Evolutionary conservation across 2,797 vertebrate genomes (phyloP).

Genomic region (Aeoliscus strigatus): DNA sequence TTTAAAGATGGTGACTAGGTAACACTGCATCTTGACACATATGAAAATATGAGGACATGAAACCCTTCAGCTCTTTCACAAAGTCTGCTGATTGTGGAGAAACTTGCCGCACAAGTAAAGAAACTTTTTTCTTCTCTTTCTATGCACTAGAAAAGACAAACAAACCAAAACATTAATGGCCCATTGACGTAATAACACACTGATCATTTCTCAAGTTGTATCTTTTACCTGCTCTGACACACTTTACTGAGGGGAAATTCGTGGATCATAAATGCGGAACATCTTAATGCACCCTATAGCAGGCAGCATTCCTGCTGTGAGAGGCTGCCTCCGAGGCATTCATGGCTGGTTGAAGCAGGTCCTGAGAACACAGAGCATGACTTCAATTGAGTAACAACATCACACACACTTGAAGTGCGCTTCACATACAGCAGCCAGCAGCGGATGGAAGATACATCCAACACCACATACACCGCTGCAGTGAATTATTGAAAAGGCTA

Average conservation of each 20-base stretch:
- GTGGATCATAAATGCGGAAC: slow-evolving; percentile 44
- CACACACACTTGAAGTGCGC: slow-evolving; percentile 22
- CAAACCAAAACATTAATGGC: slow-evolving; percentile 2
- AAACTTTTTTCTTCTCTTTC: slow-evolving; percentile 24
- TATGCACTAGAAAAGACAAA: slow-evolving; percentile 15
- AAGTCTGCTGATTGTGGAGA: no score
- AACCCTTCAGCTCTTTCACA: no score
- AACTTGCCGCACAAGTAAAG: slow-evolving; percentile 18
- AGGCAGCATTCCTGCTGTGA: slow-evolving; percentile 28
- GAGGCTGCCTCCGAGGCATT: slow-evolving; percentile 40
- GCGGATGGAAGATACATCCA: slow-evolving; percentile 44
- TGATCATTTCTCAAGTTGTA: slow-evolving; percentile 12
- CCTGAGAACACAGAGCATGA: slow-evolving; percentile 31
- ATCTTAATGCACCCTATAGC: slow-evolving; percentile 44
- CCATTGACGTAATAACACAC: slow-evolving; percentile 18
- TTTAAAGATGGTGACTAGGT: no score
- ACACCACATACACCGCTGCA: slow-evolving; percentile 32
- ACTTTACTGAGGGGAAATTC: slow-evolving; percentile 36
- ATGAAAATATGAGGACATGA: no score
- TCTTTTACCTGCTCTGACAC: slow-evolving; percentile 20
- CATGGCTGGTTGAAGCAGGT: slow-evolving; percentile 33
- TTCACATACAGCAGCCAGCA: slow-evolving; percentile 24
- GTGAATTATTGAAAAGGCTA: slow-evolving; percentile 63
- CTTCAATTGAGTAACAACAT: slow-evolving; percentile 25
- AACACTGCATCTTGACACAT: no score